These are phyloP conservation scores for Laothoe populi DNA, from an alignment of 2,888 invertebrate species.

Conservation along the genomic window DNA sequence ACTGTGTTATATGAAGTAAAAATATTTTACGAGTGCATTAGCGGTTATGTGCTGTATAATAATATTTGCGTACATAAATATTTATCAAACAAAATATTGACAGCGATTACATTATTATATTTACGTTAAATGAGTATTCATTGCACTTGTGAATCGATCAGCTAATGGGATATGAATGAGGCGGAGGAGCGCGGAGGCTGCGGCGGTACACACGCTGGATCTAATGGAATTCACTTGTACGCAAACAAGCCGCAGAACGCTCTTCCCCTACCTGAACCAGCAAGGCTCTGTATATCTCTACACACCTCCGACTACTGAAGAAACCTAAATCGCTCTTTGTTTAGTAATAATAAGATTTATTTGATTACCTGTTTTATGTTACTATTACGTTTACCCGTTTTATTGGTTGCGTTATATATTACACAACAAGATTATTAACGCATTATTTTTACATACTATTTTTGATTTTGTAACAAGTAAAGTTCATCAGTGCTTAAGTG, in stretches of 20 bases:
- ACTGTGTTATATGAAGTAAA: neutral
- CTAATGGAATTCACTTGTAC: constrained; percentile 85
- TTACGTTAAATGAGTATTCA: constrained; percentile 52
- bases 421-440: too few relatives aligned
- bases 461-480: too few relatives aligned
- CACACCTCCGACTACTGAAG: neutral
- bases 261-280: constrained; percentile 56
- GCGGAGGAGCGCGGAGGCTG: constrained; percentile 71
- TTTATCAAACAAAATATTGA: neutral
- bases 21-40: constrained; percentile 11
- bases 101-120: constrained; percentile 7
- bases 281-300: neutral
- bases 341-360: neutral
- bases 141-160: constrained; percentile 79
- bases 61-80: neutral
- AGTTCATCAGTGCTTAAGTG: neutral
- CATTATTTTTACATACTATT: neutral
- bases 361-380: neutral
- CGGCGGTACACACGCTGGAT: constrained; percentile 74
- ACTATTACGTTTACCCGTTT: neutral
- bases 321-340: constrained; percentile 3
- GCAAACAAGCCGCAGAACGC: constrained; percentile 80
- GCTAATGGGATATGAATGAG: constrained; percentile 83
- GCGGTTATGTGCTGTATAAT: neutral
- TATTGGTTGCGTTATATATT: neutral